Percentiles rank a stretch among this genome's conserved stretches.
Conservation (phyloP, 2,888 invertebrate genomes). For the Chloroclystis v-ata region DNA sequence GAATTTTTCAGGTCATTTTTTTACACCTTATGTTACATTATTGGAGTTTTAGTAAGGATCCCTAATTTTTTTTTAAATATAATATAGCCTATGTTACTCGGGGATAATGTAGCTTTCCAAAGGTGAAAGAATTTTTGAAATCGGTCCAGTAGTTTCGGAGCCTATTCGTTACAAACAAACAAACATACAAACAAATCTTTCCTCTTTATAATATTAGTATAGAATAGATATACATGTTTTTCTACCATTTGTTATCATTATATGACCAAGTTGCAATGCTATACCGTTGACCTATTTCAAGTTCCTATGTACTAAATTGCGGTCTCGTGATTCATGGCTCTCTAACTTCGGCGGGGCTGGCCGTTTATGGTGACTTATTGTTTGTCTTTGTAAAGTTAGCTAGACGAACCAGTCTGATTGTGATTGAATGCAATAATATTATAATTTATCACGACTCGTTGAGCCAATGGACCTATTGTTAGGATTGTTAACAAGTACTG, state of each 20-base stretch:
- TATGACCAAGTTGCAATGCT: constrained; percentile 22
- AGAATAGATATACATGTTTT: constrained; percentile 27
- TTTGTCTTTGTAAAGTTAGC: constrained; percentile 4
- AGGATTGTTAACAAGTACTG: constrained; percentile 26
- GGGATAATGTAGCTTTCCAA: too few relatives aligned
- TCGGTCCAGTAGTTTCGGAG: too few relatives aligned
- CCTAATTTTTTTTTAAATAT: too few relatives aligned
- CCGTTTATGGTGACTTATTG: constrained; percentile 1
- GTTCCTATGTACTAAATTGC: constrained; percentile 15
- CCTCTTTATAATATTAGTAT: constrained; percentile 30
- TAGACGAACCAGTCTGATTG: neutral
- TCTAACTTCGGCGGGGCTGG: constrained; percentile 5
- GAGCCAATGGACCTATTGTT: constrained; percentile 11
- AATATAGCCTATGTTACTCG: too few relatives aligned
- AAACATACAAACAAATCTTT: too few relatives aligned
- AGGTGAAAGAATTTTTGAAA: too few relatives aligned
- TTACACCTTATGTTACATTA: too few relatives aligned
- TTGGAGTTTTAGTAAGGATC: too few relatives aligned
- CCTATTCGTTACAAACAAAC: too few relatives aligned
- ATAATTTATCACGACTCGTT: constrained; percentile 12
- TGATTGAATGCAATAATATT: constrained; percentile 15
- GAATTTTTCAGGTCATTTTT: too few relatives aligned
- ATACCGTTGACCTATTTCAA: constrained; percentile 27
- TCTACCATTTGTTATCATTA: constrained; percentile 25
- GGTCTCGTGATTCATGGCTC: constrained; percentile 16